A percentile compares a stretch with the other conserved stretches of the same genome.
phyloP scores from a whole-genome alignment of 1,140 invertebrate species.

The Centruroides vittatus region DNA sequence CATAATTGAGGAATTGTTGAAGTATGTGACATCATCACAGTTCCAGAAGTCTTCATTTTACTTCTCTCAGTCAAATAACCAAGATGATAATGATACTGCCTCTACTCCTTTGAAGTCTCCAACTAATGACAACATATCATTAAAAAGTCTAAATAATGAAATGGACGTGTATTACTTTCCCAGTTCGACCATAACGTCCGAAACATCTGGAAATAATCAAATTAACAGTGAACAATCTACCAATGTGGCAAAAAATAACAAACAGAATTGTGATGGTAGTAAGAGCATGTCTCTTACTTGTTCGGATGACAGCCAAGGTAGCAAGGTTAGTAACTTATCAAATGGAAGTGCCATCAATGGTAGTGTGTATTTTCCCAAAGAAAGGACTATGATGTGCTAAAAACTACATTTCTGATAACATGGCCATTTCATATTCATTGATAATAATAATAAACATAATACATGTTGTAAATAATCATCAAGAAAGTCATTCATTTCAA shows the following conservation, averaged over 20 bases:
- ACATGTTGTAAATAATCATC: too few species aligned
- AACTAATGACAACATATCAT: neutral
- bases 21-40: constrained; percentile 1
- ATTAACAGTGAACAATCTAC: neutral
- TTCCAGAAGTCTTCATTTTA: constrained; percentile 4
- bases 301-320: constrained; percentile 18
- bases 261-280: constrained; percentile 22
- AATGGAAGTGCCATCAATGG: constrained; percentile 32
- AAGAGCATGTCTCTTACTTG: constrained; percentile 22
- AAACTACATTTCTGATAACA: too few species aligned
- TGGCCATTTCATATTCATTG: too few species aligned
- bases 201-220: neutral
- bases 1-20: constrained; percentile 37
- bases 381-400: constrained; percentile 1
- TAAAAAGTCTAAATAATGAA: constrained; percentile 16
- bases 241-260: neutral
- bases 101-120: constrained; percentile 13
- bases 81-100: constrained; percentile 13
- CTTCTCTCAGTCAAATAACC: constrained; percentile 25
- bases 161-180: constrained; percentile 15
- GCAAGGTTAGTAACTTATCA: constrained; percentile 33
- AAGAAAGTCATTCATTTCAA: too few species aligned
- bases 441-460: too few species aligned
- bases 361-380: constrained; percentile 19
- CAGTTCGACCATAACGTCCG: constrained; percentile 15